phyloP scores from a whole-genome alignment of 1,140 invertebrate genomes.

The Oreohelix idahoensis region DNA sequence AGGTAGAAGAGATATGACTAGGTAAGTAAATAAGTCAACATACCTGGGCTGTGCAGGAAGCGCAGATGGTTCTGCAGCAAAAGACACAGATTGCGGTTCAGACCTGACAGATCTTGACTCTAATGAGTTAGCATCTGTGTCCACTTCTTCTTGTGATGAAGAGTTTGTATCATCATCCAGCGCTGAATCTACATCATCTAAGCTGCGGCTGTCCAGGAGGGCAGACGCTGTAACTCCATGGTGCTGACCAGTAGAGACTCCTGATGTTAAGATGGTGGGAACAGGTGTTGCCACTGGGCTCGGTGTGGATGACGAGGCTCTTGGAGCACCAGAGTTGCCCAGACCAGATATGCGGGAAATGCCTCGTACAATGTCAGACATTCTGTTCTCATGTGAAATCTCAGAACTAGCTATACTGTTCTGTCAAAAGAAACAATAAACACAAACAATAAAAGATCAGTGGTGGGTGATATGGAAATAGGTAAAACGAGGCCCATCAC shows the following conservation, averaged over 20 bases:
- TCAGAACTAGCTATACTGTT: constrained; percentile 29
- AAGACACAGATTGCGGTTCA: not conserved
- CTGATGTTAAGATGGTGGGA: not conserved
- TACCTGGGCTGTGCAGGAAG: constrained; percentile 11
- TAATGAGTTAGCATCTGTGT: constrained; percentile 1
- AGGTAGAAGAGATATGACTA: too few species aligned
- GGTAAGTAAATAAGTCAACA: too few species aligned
- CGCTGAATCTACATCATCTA: constrained; percentile 8
- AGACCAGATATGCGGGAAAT: not conserved
- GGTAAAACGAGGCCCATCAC: too few species aligned
- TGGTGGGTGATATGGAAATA: too few species aligned
- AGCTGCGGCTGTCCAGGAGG: not conserved
- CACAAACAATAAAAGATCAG: not conserved
- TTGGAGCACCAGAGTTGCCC: not conserved
- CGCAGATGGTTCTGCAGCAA: not conserved
- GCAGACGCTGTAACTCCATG: not conserved
- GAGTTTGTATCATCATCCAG: constrained; percentile 21
- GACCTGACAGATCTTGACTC: constrained; percentile 18
- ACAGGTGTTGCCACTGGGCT: constrained; percentile 30
- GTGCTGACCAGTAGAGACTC: not conserved
- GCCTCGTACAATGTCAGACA: constrained; percentile 31
- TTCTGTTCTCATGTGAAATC: constrained; percentile 18
- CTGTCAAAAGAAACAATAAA: constrained; percentile 24
- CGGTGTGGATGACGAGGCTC: constrained; percentile 8
- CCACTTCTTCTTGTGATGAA: constrained; percentile 29